Base-by-base conservation (phyloP, 2,113 vertebrate genomes). In the Cricetomys ansorgei region DNA sequence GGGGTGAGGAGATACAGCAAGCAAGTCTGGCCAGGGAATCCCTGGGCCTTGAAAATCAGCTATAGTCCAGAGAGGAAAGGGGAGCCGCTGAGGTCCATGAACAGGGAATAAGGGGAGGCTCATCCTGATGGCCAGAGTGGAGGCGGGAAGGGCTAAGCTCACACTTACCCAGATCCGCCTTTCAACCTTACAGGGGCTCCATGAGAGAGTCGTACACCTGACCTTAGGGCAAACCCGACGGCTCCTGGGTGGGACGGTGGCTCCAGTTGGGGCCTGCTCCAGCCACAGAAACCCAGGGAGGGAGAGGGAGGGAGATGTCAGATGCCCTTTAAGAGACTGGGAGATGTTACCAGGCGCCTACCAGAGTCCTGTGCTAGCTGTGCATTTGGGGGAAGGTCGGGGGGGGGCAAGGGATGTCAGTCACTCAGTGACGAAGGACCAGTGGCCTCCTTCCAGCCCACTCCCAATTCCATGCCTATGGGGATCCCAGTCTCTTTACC, bases 151-250 rank as follows among this genome's bases (percentile, higher is more conserved):
- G 77, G 50, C 94, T 50, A 67, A 97, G 73, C 95, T 94, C 72
- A 81, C 95, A 98, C 98, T 98, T 97, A 97, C 98, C 97, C 97
- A 97, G 92, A 97, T 97, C 53, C 96, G 91, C 97, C 98, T 97
- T 91, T 97, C 97, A 97, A 97, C 59, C 80, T 97, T 94, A 98
- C 97, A 97, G 90, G 97, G 96, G 29, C n/a, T 97, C 97, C 97
- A 97, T 0, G 93, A 90, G 70, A 86, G 34, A 90, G 85, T 96
- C 97, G 95, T 97, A 93, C 97, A 98, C 95, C 97, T 97, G 97
- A 97, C 96, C 94, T 94, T 97, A 93, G 97, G 97, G 80, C 97
- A 96, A 97, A 96, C 84, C 88, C 92, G 94, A 67, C 94, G 95
- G 80, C 95, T 98, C 91, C 97, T 97, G 95, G 94, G 97, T 95